Evolutionary conservation across 2,888 invertebrate species (phyloP).

Genomic region (Synanthedon myopaeformis): DNA sequence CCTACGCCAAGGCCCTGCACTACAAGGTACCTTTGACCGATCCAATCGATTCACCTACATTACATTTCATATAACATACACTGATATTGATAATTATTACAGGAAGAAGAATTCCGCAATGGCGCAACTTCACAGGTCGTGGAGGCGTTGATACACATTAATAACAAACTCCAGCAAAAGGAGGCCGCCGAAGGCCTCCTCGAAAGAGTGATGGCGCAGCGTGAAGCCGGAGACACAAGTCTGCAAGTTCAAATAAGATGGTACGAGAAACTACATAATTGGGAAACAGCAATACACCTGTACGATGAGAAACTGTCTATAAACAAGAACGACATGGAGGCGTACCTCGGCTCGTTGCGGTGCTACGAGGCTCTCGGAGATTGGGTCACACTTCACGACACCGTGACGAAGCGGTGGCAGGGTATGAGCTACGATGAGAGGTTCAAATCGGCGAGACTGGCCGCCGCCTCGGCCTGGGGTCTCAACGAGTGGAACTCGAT

Average conservation of each 20-base stretch:
- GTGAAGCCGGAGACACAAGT: constrained; percentile 74
- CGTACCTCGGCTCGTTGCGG: constrained; percentile 92
- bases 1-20: constrained; percentile 74
- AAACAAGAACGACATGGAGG: constrained; percentile 78
- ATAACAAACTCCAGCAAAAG: constrained; percentile 97
- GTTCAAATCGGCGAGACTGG: constrained; percentile 85
- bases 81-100: constrained; percentile 8
- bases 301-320: constrained; percentile 82
- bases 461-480: constrained; percentile 97
- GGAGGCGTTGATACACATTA: constrained; percentile 94
- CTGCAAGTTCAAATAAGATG: constrained; percentile 80
- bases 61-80: too few relatives aligned
- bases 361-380: constrained; percentile 97
- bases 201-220: constrained; percentile 87
- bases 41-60: too few relatives aligned
- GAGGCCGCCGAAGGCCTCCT: constrained; percentile 96
- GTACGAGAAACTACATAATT: constrained; percentile 99
- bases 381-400: constrained; percentile 89
- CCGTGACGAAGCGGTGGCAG: constrained; percentile 85
- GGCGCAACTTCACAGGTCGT: constrained; percentile 88
- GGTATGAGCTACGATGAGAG: constrained; percentile 69
- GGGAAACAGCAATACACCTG: constrained; percentile 94
- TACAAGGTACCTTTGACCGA: constrained; percentile 51
- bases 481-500: constrained; percentile 93
- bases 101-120: constrained; percentile 92